Evolutionary conservation across 2,797 vertebrate genomes (phyloP).

Genomic region (Morus bassanus): DNA sequence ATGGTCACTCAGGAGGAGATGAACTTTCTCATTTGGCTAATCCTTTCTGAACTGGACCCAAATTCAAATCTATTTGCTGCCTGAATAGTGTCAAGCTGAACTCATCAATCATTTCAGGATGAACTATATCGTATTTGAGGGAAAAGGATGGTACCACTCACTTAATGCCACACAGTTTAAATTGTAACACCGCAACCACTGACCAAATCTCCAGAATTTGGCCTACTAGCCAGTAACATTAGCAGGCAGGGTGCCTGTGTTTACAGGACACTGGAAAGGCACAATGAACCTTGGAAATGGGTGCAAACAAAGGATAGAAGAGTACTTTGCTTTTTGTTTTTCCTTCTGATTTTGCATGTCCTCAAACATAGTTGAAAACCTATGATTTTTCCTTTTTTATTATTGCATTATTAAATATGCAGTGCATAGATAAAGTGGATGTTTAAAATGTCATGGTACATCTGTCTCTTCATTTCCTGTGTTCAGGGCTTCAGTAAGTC

Average conservation of each 20-base stretch:
- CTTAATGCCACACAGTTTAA: not conserved
- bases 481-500: not conserved
- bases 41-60: not conserved
- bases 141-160: not conserved
- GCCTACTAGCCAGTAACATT: not conserved
- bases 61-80: not conserved
- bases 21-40: not conserved
- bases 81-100: not conserved
- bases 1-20: not conserved
- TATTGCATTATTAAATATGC: not conserved
- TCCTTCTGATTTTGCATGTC: not conserved
- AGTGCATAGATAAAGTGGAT: not conserved
- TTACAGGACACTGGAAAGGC: not conserved
- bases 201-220: not conserved
- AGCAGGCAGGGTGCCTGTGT: not conserved
- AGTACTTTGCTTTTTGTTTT: not conserved
- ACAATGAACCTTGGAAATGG: not conserved
- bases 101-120: not conserved
- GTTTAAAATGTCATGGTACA: not conserved
- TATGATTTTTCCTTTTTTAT: not conserved
- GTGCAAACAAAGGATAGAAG: not conserved
- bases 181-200: not conserved
- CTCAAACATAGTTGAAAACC: not conserved
- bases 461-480: not conserved
- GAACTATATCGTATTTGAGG: not conserved